These are phyloP conservation scores for Ochropleura leucogaster DNA, from an alignment of 2,888 invertebrate genomes.

Conservation along the genomic window DNA sequence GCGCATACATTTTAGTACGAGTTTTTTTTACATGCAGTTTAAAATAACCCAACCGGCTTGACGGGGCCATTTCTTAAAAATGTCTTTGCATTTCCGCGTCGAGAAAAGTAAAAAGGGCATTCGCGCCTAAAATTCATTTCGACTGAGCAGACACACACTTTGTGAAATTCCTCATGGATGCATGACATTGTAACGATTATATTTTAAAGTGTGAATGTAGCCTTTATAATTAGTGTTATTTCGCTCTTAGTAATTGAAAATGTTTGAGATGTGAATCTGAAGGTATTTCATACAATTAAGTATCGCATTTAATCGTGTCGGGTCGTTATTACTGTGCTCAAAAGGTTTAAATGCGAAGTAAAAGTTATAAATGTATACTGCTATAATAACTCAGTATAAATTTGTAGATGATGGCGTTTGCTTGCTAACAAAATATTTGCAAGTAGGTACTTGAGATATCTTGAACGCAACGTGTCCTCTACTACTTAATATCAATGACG, in stretches of 20 bases:
- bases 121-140: constrained; percentile 80
- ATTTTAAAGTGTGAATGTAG: constrained; percentile 24
- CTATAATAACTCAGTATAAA: constrained; percentile 14
- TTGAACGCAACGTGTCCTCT: background rate
- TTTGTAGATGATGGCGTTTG: constrained; percentile 1
- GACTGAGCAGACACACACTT: constrained; percentile 35
- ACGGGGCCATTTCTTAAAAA: constrained; percentile 84
- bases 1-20: constrained; percentile 88
- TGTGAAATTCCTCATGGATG: constrained; percentile 30
- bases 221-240: constrained; percentile 19
- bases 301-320: constrained; percentile 15
- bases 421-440: constrained; percentile 18
- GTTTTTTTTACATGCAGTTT: constrained; percentile 83
- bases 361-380: constrained; percentile 22
- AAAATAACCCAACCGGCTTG: constrained; percentile 87
- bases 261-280: constrained; percentile 22
- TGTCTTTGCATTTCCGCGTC: constrained; percentile 88
- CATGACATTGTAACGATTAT: constrained; percentile 23
- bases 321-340: constrained; percentile 10
- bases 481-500: constrained; percentile 24
- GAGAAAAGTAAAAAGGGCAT: constrained; percentile 86
- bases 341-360: constrained; percentile 20
- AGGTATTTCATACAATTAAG: constrained; percentile 35
- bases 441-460: background rate
- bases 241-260: constrained; percentile 17